Evolutionary conservation across 2,888 invertebrate species (phyloP), one percentile per base, ranked within the genome.

Genomic region (Acronicta alni): DNA sequence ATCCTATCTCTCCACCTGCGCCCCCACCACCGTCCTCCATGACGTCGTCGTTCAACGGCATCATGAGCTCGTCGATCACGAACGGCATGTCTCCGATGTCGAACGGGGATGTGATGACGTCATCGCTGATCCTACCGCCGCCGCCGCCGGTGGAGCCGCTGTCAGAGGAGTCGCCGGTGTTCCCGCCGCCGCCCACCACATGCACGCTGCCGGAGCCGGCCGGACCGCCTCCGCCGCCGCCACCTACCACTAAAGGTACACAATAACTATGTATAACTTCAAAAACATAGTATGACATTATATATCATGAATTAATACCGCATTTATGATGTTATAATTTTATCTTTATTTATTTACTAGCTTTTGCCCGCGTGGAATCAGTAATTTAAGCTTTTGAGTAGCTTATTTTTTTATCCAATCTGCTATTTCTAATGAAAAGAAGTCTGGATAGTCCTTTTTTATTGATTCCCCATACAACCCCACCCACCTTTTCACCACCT

Each of bases 191-290:
- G 3, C 87, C 87, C 0, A 77, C 95, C 0, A 79, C 95, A 2
- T 95, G 89, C 58, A 57, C 96, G 51, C 89, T 97, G 39, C 97
- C 97, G 0, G 97, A 97, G 80, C 97, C 97, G 0, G 97, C 96
- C 1, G 96, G 95, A 58, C 96, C 96, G 0, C 97, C 97, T 2
- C 97, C 96, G 7, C 97, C 96, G 14, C 97, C 97, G 0, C 96
- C 96, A 4, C 96, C 95, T 17, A 63, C 74, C 16, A 26, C 62
- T 15, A 90, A 90, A 89, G 91, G 92, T 91, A 72, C 32, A 49
- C n/a, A 18, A 14, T 2, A 26, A 26, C 0, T 9, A 26, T 2
- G 7, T 9, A 1, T 26, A 26, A 26, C 7, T 26, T 26, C 26
- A 26, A 9, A 26, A 9, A 26, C 9, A 26, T n/a, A n/a, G n/a